Percentiles rank a stretch among this genome's conserved stretches.
These are phyloP conservation scores for Zosterops pallidus DNA, from an alignment of 2,113 vertebrate species.

Conservation along the genomic window DNA sequence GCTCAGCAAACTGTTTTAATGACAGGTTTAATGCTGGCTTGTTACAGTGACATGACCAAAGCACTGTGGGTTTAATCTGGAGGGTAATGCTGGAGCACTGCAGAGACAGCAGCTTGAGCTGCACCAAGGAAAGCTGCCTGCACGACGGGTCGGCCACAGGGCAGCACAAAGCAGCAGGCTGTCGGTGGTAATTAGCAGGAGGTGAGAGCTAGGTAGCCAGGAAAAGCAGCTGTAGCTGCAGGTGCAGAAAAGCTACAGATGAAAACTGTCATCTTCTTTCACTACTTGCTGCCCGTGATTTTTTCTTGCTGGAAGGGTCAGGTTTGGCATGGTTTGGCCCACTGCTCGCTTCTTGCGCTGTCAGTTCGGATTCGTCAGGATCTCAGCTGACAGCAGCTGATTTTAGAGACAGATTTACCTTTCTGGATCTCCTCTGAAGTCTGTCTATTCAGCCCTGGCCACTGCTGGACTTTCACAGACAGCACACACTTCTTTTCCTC, in stretches of 20 bases:
- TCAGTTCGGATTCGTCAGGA: neutral
- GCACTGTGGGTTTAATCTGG: slow-evolving; percentile 40
- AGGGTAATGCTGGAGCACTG: neutral
- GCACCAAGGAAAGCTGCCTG: neutral
- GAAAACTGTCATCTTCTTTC: slow-evolving; percentile 16
- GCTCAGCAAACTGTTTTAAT: slow-evolving; percentile 56
- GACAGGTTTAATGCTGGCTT: slow-evolving; percentile 66
- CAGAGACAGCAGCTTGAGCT: neutral
- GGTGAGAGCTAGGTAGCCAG: slow-evolving; percentile 2
- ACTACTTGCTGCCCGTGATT: neutral
- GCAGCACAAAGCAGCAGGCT: slow-evolving; percentile 44
- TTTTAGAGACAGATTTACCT: slow-evolving; percentile 6
- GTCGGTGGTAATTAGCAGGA: slow-evolving; percentile 41
- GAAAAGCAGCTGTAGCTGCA: slow-evolving; percentile 29
- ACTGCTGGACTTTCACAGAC: neutral
- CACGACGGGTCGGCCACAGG: neutral
- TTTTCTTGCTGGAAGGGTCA: slow-evolving; percentile 29
- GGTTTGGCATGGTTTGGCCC: slow-evolving; percentile 15
- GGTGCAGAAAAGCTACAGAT: neutral
- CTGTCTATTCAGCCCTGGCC: neutral
- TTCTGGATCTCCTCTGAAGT: neutral
- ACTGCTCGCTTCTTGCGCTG: slow-evolving; percentile 15
- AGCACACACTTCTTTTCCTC: neutral
- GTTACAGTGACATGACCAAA: slow-evolving; percentile 58
- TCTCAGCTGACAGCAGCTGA: neutral